Base-by-base conservation (phyloP, 2,797 vertebrate species). In the Hemibagrus guttatus region DNA sequence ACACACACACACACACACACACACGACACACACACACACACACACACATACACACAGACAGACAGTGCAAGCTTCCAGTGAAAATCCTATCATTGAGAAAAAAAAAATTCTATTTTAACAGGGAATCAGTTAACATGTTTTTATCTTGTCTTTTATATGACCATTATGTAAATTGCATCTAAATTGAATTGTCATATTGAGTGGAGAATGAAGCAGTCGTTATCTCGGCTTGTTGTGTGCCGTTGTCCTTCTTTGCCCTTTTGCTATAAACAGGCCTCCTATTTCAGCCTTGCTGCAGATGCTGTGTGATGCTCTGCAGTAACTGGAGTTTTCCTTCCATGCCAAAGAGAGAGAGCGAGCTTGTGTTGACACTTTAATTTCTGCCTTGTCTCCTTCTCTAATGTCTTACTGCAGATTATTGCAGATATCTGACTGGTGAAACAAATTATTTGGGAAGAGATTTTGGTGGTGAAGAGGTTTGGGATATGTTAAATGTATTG, bases 381-480 rank as follows among this genome's bases (percentile, higher is more conserved):
- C 83, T 63, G 76, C 71, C 39, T 63, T 39, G 64, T 84, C n/a
- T 81, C 46, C 39, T 87, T 85, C 80, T 42, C 58, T 66, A 58
- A 42, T 84, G 81, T 86, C 86, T 81, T 66, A 88, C 59, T 86
- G 69, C 80, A 63, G 75, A 66, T 61, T 87, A n/a, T n/a, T n/a
- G n/a, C n/a, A n/a, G 31, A 58, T 39, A 23, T 56, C n/a, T 56
- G 8, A 31, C 8, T 31, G n/a, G n/a, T 76, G n/a, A 79, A 58
- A n/a, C n/a, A n/a, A 35, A 31, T 19, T 11, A 39, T 13, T 79
- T 17, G 9, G 52, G 11, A 78, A 58, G 19, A 78, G 16, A 35
- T 23, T 58, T 56, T 56, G 19, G 4, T 4, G 52, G 19, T 56
- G 52, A 56, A 78, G 11, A 79, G 12, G 26, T 9, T 28, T 75